Base-by-base conservation (phyloP, 2,888 invertebrate genomes). In the Tortricodes alternella region DNA sequence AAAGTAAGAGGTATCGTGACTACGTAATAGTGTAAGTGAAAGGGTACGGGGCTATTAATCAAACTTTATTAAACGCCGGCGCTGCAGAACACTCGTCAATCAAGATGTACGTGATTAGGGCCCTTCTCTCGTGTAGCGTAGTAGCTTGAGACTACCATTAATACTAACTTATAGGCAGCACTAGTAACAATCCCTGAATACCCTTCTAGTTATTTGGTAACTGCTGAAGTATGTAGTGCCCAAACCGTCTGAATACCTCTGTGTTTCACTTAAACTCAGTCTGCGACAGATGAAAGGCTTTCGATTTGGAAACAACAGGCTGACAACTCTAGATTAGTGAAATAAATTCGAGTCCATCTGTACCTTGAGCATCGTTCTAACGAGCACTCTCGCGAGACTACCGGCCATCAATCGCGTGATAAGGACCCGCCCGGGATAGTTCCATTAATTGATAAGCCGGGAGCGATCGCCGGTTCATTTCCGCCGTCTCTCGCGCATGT, bases 371-470 rank as follows among this genome's bases (percentile, higher is more conserved):
- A 27, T 29, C 27, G 13, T 19, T 21, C 39, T 46, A 53, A 53
- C 53, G 53, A 53, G 35, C 32, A 41, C 44, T 34, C 34, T 29
- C 13, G 27, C 38, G 21, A 23, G 32, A 49, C 29, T 50, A 5
- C 37, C 3, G 5, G 0, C 46, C 39, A 53, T 53, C 53, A 53
- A 39, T 46, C 38, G 53, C 11, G 19, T 27, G 53, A 53, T 53
- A 46, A 38, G 21, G 16, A 19, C 46, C 16, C 50, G 39, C 50
- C 41, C 32, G 19, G 6, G 49, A 19, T 50, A 50, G 39, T 39
- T 50, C 46, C 39, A 53, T 53, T 53, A 53, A 53, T 53, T 53
- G 53, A 53, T 53, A 53, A 46, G 46, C 44, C 39, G 46, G 18
- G 24, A 24, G 15, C 38, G 52, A 39, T 53, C 39, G 27, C 24